Percentiles rank a stretch among this genome's conserved stretches.
Evolutionary conservation across 1,140 invertebrate genomes (phyloP).

Genomic region (Euwallacea similis): DNA sequence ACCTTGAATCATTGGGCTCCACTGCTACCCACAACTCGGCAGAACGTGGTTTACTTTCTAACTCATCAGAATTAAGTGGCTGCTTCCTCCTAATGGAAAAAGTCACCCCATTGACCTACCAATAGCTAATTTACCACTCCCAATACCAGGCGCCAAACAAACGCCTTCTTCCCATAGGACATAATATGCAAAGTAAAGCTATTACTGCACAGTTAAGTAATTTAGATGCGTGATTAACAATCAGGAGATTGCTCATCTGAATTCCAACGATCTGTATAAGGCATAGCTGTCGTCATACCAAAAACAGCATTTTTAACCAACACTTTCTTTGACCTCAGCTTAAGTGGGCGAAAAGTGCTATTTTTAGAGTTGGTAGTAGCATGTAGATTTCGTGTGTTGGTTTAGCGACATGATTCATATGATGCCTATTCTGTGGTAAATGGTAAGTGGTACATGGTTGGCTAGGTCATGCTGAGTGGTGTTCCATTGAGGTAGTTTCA

Average conservation of each 20-base stretch:
- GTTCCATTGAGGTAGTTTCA: not conserved
- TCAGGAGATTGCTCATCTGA: constrained; percentile 32
- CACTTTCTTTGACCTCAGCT: constrained; percentile 33
- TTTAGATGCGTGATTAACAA: constrained; percentile 22
- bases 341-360: constrained; percentile 29
- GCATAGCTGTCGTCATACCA: constrained; percentile 29
- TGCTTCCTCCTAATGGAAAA: no score
- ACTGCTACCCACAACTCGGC: no score
- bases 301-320: constrained; percentile 26
- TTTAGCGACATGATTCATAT: constrained; percentile 20
- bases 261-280: constrained; percentile 26
- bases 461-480: not conserved
- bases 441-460: constrained; percentile 5
- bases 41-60: no score
- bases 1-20: no score
- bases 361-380: constrained; percentile 28
- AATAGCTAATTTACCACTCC: no score
- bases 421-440: constrained; percentile 5
- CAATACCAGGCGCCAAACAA: no score
- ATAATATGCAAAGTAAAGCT: no score
- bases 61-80: no score
- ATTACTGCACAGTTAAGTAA: constrained; percentile 10
- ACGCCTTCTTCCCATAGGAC: no score
- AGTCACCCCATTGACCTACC: no score
- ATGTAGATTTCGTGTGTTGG: constrained; percentile 26